These are phyloP conservation scores for Microtus pennsylvanicus DNA, from an alignment of 2,113 vertebrate genomes.

Conservation along the genomic window DNA sequence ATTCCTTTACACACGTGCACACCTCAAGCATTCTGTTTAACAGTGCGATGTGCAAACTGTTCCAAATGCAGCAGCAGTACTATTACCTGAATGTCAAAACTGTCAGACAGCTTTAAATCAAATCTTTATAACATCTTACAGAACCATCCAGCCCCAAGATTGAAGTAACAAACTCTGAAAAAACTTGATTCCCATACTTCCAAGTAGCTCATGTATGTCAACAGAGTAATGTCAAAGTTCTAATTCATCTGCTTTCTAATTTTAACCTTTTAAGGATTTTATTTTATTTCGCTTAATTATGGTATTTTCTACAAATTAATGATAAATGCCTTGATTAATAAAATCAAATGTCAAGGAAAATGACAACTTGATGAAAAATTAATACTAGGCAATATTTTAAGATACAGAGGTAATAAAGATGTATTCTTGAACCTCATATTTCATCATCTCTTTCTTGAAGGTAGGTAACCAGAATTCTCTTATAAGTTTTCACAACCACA, in stretches of 20 bases:
- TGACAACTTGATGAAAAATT: constrained; percentile 82
- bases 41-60: constrained; percentile 85
- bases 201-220: constrained; percentile 55
- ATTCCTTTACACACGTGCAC: constrained; percentile 85
- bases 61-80: constrained; percentile 84
- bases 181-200: constrained; percentile 74
- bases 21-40: constrained; percentile 84
- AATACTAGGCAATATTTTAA: constrained; percentile 82
- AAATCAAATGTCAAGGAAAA: constrained; percentile 78
- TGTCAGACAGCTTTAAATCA: constrained; percentile 85
- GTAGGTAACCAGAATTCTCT: constrained; percentile 42
- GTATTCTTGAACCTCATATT: constrained; percentile 63
- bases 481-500: constrained; percentile 26
- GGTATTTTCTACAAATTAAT: constrained; percentile 80
- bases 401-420: constrained; percentile 73
- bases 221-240: constrained; percentile 75
- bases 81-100: constrained; percentile 86
- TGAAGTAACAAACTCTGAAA: constrained; percentile 56
- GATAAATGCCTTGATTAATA: constrained; percentile 80
- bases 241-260: constrained; percentile 77
- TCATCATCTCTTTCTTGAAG: constrained; percentile 65
- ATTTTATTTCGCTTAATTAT: constrained; percentile 79
- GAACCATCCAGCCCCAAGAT: constrained; percentile 70
- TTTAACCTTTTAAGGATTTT: constrained; percentile 81
- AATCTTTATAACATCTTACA: constrained; percentile 74